These are phyloP conservation scores for Pseudonaja textilis DNA, from an alignment of 2,113 vertebrate species.

Conservation along the genomic window DNA sequence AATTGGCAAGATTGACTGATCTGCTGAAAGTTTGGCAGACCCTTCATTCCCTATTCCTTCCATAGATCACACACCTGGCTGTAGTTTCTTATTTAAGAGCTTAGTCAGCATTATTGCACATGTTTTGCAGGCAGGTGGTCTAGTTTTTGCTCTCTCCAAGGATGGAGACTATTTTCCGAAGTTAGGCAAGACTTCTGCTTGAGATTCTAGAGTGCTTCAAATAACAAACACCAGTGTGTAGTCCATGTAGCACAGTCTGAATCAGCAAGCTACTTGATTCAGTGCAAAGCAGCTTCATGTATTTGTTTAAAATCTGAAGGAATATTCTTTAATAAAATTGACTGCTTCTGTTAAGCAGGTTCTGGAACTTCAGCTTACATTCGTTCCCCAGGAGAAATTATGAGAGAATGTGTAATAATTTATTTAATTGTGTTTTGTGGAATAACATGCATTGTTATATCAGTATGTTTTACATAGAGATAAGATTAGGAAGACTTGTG, in stretches of 20 bases:
- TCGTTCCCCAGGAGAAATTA: background rate
- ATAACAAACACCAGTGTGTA: background rate
- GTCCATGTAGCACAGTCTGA: background rate
- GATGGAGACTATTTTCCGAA: background rate
- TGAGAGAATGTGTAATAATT: background rate
- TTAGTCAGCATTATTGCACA: background rate
- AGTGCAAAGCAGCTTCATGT: background rate
- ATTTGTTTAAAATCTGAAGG: background rate
- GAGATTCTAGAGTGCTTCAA: background rate
- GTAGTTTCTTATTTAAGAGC: background rate
- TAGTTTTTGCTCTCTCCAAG: background rate
- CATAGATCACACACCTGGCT: background rate
- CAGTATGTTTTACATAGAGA: background rate
- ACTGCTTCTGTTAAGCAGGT: background rate
- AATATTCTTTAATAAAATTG: background rate
- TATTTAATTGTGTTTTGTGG: background rate
- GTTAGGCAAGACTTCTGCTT: background rate
- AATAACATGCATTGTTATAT: rapidly evolving
- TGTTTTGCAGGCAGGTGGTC: background rate
- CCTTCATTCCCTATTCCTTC: background rate
- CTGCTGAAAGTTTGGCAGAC: background rate
- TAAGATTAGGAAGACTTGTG: rapidly evolving
- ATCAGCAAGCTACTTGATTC: background rate
- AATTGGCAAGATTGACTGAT: background rate
- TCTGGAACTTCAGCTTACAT: background rate